Evolutionary conservation across 2,797 vertebrate genomes (phyloP), one percentile per base, ranked within the genome.

Genomic region (Enteromius thamalakanensis): DNA sequence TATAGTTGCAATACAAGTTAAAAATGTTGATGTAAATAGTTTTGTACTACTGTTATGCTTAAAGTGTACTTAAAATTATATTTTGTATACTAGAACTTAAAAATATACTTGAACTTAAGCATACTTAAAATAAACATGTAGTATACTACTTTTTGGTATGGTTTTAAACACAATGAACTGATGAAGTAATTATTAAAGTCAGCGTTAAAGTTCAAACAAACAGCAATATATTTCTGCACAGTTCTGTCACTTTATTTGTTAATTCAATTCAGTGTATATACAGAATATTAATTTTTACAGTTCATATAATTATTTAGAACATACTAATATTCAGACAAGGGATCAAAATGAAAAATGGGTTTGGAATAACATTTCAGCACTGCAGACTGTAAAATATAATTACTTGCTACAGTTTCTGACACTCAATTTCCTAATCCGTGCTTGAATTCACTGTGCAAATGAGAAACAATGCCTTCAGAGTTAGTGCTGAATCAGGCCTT

Each of bases 401-500:
- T 77, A 78, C 74, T 26, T 64, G 49, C 70, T 76, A 37, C 23
- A 58, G 76, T 42, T 80, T 74, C 49, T 76, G 53, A 85, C 53
- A 81, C 26, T 58, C 26, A 53, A 45, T 64, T 58, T 78, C 37
- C n/a, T 72, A 71, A 85, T 81, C 58, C 12, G 14, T 78, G 74
- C 75, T 78, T 32, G 34, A 58, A 78, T 53, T 85, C 74, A 72
- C 23, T 70, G 67, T 15, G 42, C 29, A 51, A 71, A 60, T 62
- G 65, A 68, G 45, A 76, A 76, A 76, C 79, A 76, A 74, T 42
- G 45, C 17, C 37, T 34, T 55, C 32, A 26, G 76, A 74, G 55
- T 65, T 19, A 51, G 58, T 53, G 79, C 84, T 65, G 72, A 85
- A 65, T 82, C 79, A 85, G 79, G 19, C 40, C 65, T 53, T 81